Percentiles rank a stretch among this genome's conserved stretches.
phyloP scores from a whole-genome alignment of 2,888 invertebrate species.

The Odontomyia ornata region DNA sequence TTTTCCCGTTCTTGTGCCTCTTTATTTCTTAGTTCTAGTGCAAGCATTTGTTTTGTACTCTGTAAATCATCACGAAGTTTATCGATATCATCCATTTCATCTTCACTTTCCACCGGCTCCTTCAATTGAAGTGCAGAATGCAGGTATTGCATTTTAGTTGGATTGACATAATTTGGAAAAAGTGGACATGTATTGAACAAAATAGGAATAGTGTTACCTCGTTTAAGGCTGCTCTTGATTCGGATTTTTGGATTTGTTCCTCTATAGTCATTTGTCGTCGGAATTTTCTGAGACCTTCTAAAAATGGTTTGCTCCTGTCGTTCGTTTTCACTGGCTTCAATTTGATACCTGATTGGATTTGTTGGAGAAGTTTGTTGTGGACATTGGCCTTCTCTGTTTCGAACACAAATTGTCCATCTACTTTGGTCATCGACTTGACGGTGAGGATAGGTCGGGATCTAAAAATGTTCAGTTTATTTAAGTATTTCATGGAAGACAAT shows the following conservation, averaged over 20 bases:
- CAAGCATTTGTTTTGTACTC: constrained; percentile 90
- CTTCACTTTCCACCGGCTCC: constrained; percentile 72
- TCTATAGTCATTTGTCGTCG: constrained; percentile 90
- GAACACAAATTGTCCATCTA: constrained; percentile 83
- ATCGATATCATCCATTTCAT: constrained; percentile 92
- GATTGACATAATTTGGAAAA: background rate
- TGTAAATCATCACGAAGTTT: constrained; percentile 89
- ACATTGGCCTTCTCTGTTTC: constrained; percentile 85
- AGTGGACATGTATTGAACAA: background rate
- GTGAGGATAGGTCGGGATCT: constrained; percentile 72
- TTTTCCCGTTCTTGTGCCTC: constrained; percentile 87
- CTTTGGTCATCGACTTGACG: constrained; percentile 71
- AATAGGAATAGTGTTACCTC: constrained; percentile 56
- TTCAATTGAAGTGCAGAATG: background rate
- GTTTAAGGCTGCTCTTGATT: constrained; percentile 70
- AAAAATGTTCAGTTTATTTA: background rate
- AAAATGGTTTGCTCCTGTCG: constrained; percentile 85
- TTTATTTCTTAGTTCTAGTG: constrained; percentile 85
- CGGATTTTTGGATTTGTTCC: constrained; percentile 85
- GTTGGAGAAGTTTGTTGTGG: constrained; percentile 81
- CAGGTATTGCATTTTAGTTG: background rate
- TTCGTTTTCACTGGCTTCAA: constrained; percentile 82
- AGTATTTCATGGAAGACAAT: no score
- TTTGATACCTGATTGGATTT: constrained; percentile 80
- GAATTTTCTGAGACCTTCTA: constrained; percentile 86